Base-by-base conservation (phyloP, 2,888 invertebrate genomes). In the Amiota mariae region DNA sequence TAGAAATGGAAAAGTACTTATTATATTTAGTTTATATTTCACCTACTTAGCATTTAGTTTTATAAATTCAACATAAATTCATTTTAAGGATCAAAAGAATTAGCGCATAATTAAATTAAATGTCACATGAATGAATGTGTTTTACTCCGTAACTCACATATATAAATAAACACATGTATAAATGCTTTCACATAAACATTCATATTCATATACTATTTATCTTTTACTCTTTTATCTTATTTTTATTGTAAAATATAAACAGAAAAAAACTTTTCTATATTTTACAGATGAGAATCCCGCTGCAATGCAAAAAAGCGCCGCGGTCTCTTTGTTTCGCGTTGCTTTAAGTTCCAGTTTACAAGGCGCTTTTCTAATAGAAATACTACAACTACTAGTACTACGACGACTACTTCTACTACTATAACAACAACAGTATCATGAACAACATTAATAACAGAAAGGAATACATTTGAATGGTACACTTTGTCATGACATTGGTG, bases 201-300 rank as follows among this genome's bases (percentile, higher is more conserved):
- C 24, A 10, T 36, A 24, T 63, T 36, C 24, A 24, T 24, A 4
- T 36, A 36, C 6, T 36, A 6, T 36, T 6, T 36, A 24, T 24
- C 24, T 24, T 24, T 24, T 24, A 24, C 24, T 24, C 24, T 2
- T 15, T 8, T 54, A n/a, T 54, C 4, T 15, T n/a, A 8, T n/a
- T 54, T 0, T 54, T 36, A 36, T 36, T 36, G 36, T 36, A 6
- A 36, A 36, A 36, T 36, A 4, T 36, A 36, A 36, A n/a, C n/a
- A n/a, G n/a, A n/a, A 24, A 24, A 24, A 24, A 24, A 18, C 8
- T 67, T 72, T 71, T 76, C 59, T 66, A 20, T 54, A 70, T 70
- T 68, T 79, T 81, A 12, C 92, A 95, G 95, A 95, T 85, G 95
- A 96, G 89, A 95, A 95, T 89, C 96, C 88, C 10, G 88, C 88